phyloP scores from a whole-genome alignment of 2,888 invertebrate species.

The Brenthis hecate region DNA sequence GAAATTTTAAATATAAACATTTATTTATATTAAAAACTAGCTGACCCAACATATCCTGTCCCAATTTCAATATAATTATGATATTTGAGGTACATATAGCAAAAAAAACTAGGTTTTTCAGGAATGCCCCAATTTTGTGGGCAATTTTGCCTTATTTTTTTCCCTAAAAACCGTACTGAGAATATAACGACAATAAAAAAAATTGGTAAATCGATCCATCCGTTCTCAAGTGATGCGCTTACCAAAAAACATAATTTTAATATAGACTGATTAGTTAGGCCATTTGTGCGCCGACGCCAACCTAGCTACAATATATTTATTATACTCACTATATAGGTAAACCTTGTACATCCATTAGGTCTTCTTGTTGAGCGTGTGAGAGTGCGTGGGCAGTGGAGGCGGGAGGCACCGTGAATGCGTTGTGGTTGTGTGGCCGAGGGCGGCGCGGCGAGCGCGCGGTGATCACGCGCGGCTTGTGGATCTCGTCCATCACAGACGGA shows the following conservation, averaged over 20 bases:
- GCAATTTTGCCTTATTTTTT: too few species aligned
- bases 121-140: too few species aligned
- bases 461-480: conserved; percentile 90
- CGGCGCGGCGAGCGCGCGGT: conserved; percentile 94
- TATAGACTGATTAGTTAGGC: neutral
- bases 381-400: conserved; percentile 43
- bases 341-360: conserved; percentile 86
- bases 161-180: too few species aligned
- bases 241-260: neutral
- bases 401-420: conserved; percentile 61
- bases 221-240: too few species aligned
- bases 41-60: too few species aligned
- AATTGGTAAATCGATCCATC: too few species aligned
- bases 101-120: too few species aligned
- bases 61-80: too few species aligned
- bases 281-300: neutral
- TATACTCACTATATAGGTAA: conserved; percentile 83
- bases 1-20: too few species aligned
- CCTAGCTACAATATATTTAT: neutral
- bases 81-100: too few species aligned
- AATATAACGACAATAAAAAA: too few species aligned
- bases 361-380: conserved; percentile 73
- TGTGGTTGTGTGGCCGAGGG: conserved; percentile 68
- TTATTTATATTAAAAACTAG: too few species aligned
- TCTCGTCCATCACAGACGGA: conserved; percentile 96